phyloP scores from a whole-genome alignment of 2,113 vertebrate species.

The Petromus typicus region DNA sequence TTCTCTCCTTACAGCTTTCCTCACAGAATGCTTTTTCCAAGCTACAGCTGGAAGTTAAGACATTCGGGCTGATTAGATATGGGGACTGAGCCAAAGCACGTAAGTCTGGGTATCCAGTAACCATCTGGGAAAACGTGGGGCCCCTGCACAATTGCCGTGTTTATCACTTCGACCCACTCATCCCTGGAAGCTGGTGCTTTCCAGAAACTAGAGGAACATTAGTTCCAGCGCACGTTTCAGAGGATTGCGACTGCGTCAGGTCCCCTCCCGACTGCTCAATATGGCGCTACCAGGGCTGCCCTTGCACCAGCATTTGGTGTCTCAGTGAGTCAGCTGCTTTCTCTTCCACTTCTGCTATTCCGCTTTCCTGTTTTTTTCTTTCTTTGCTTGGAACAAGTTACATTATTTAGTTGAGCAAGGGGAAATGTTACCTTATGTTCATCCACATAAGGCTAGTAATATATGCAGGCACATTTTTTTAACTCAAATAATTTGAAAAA shows the following conservation, averaged over 20 bases:
- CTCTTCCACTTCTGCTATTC: background rate
- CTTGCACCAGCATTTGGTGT: background rate
- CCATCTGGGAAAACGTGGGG: background rate
- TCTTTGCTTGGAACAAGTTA: constrained; percentile 6
- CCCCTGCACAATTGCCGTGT: background rate
- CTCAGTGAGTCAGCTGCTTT: background rate
- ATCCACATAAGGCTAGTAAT: constrained; percentile 40
- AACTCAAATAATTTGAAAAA: constrained; percentile 71
- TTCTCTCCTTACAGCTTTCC: background rate
- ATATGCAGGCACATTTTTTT: constrained; percentile 41
- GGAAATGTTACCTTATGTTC: background rate
- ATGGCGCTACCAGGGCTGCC: background rate
- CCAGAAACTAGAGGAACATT: background rate
- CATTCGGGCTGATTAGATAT: background rate
- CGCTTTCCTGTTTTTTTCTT: background rate
- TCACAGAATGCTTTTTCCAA: background rate
- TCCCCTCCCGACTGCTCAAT: background rate
- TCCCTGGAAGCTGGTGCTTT: background rate
- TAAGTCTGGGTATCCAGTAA: background rate
- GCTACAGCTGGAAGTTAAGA: background rate
- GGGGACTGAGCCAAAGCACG: background rate
- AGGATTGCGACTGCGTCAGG: background rate
- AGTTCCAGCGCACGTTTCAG: constrained; percentile 8
- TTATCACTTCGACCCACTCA: background rate
- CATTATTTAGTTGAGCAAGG: constrained; percentile 22